Conservation (phyloP, 2,888 invertebrate species). For the Protonemura montana region DNA sequence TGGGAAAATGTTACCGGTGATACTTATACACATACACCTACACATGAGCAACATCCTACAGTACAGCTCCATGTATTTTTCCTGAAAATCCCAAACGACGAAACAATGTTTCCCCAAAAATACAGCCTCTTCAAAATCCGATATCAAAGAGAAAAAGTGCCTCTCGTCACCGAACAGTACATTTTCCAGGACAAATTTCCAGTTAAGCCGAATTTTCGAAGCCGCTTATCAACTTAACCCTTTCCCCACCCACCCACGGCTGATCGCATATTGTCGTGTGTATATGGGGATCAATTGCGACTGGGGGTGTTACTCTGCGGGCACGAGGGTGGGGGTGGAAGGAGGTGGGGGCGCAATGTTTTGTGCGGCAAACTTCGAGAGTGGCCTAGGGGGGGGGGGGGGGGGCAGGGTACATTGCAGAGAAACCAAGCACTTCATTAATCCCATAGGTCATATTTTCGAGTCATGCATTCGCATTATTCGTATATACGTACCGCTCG, state of each 20-base stretch:
- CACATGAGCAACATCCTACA: too few relatives aligned
- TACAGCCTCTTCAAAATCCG: background rate
- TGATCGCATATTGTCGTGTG: slow-evolving; percentile 2
- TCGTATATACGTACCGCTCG: background rate
- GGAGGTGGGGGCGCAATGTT: slow-evolving; percentile 37
- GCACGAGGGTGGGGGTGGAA: background rate
- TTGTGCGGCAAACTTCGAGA: slow-evolving; percentile 23
- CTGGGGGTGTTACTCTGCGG: slow-evolving; percentile 7
- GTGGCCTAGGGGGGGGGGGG: background rate
- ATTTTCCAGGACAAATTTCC: background rate
- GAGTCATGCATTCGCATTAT: slow-evolving; percentile 30
- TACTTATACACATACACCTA: too few relatives aligned
- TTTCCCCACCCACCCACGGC: background rate
- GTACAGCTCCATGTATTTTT: background rate
- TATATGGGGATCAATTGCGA: slow-evolving; percentile 36
- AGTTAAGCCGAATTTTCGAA: background rate
- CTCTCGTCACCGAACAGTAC: background rate
- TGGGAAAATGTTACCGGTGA: too few relatives aligned
- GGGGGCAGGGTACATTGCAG: slow-evolving; percentile 38
- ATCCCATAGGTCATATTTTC: slow-evolving; percentile 54
- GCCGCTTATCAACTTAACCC: slow-evolving; percentile 4
- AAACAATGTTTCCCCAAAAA: background rate
- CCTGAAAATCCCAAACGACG: background rate
- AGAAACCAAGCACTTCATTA: slow-evolving; percentile 54
- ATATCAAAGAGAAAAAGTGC: background rate